Base-by-base conservation (phyloP, 2,113 vertebrate species). In the Gulo gulo region DNA sequence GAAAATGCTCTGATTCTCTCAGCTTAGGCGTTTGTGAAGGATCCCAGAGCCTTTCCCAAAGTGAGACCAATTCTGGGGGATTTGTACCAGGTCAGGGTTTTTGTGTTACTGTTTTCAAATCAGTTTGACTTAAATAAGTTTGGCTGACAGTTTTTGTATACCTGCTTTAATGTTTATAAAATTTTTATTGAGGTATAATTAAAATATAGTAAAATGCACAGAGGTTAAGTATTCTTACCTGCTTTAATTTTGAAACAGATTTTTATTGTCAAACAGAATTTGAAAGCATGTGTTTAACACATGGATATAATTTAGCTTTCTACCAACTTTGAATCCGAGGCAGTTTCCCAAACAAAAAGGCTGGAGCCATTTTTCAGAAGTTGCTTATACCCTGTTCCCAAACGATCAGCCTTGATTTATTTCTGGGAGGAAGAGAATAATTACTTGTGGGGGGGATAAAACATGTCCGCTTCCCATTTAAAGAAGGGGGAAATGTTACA, bases 11-110 rank as follows among this genome's bases (percentile, higher is more conserved):
- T 98, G 97, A 98, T 98, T 97, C 79, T 97, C 97, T 98, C 98
- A 94, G 89, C 98, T 97, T 97, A 98, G 98, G 97, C 97, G 96
- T 98, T 99, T 98, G 96, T 92, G 71, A 42, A 97, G 97, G 97
- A 98, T 98, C 97, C 97, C 98, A 98, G 98, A 98, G 97, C 98
- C 97, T 98, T 98, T 98, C 98, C 98, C 97, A 98, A 99, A 98
- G 71, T 97, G 97, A 98, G 97, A 97, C 98, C 95, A 67, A 78
- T 91, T 96, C 97, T 97, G 96, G 98, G 97, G 88, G 95, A 94
- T 98, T 98, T 97, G 71, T 97, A 98, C 97, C 98, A 98, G 97
- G 98, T 98, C 91, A 98, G 97, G 97, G 97, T 94, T 98, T 97
- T 98, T 93, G 84, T 96, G 97, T 97, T 98, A 74, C 93, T 97